Evolutionary conservation across 1,140 invertebrate genomes (phyloP).

Genomic region (Aphidius gifuensis): DNA sequence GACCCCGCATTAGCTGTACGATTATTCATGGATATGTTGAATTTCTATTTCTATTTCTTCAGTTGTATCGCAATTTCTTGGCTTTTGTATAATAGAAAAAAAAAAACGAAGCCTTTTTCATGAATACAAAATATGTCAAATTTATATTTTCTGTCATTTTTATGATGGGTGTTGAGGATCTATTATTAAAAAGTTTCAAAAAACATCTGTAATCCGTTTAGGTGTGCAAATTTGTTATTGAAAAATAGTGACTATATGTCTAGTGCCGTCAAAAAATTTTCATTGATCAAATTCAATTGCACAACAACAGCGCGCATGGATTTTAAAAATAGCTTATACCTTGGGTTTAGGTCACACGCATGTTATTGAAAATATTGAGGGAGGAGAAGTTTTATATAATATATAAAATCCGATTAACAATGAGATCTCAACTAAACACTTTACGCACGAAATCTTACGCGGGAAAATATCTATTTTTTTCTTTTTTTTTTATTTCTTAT

Average conservation of each 20-base stretch:
- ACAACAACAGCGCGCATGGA: too few species aligned
- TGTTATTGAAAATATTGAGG: too few species aligned
- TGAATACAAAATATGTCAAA: conserved; percentile 6
- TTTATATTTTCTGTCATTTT: conserved; percentile 3
- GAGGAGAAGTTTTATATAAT: background rate
- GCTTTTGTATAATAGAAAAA: background rate
- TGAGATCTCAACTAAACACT: conserved; percentile 13
- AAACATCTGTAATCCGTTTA: conserved; percentile 57
- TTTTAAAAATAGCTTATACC: too few species aligned
- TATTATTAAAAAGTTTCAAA: conserved; percentile 28
- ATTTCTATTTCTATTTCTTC: conserved; percentile 9
- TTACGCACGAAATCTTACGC: background rate
- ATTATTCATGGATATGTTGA: conserved; percentile 19
- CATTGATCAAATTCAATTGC: background rate
- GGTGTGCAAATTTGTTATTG: conserved; percentile 53
- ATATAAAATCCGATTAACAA: too few species aligned
- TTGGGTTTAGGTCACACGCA: too few species aligned
- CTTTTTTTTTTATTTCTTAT: conserved; percentile 5
- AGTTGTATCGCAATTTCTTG: conserved; percentile 1
- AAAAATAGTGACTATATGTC: conserved; percentile 28
- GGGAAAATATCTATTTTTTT: too few species aligned
- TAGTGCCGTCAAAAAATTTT: conserved; percentile 18
- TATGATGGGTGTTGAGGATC: conserved; percentile 2
- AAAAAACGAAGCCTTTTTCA: too few species aligned
- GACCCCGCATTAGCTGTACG: conserved; percentile 28